Evolutionary conservation across 2,113 vertebrate genomes (phyloP), one percentile per base, ranked within the genome.

Genomic region (Mirza zaza): DNA sequence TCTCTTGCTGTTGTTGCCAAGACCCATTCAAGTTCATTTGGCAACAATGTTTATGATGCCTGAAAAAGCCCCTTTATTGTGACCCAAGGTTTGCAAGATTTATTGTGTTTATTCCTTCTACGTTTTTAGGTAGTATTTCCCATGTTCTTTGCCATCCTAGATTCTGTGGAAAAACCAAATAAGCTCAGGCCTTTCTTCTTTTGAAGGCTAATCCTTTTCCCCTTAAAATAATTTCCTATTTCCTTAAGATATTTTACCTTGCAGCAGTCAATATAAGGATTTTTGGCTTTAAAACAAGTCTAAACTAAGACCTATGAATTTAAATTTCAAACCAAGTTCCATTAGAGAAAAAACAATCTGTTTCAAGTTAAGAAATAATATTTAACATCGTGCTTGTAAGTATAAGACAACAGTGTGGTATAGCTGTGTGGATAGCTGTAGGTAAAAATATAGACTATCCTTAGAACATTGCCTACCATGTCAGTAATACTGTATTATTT

Each of bases 171-270:
- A 27, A 65, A 59, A 73, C 11, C 45, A n/a, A 68, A 52, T 15
- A 85, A 29, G 59, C 27, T 9, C 39, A 87, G 50, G 3, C 10
- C 4, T 79, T 85, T 91, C 50, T 93, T 73, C 36, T 90, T 85
- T 67, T 25, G 17, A 91, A 93, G 18, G 13, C 14, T 80, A 52
- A 52, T 89, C n/a, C 10, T 39, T 89, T 82, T 45, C 59, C 9
- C 39, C 94, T 88, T 81, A 88, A 88, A 96, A 71, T 76, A 90
- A 70, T 83, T 83, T 75, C 27, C 67, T 68, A 8, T 75, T 80
- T 84, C 29, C 39, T 52, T 81, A 87, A 73, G 70, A 67, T 67
- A 80, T 3, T 83, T 84, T 71, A 32, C 50, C 48, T 73, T 59
- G 29, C 39, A 88, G 29, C 25, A 85, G 8, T 85, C 90, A 45